Percentiles rank a stretch among this genome's conserved stretches.
These are phyloP conservation scores for Parasteatoda tepidariorum DNA, from an alignment of 1,140 invertebrate species.

Conservation along the genomic window DNA sequence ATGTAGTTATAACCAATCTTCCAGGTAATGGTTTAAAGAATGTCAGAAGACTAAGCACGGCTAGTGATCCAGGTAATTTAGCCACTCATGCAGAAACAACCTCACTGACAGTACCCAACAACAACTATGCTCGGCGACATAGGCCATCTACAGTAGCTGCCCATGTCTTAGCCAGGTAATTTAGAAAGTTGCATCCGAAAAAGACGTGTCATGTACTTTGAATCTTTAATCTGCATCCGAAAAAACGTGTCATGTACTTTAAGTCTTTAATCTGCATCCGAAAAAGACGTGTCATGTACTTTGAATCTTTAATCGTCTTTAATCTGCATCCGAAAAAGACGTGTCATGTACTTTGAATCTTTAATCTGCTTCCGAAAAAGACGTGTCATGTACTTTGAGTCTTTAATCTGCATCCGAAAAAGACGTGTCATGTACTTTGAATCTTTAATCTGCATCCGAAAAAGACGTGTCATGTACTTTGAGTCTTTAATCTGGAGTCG, in stretches of 20 bases:
- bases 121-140: neutral
- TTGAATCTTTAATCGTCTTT: neutral
- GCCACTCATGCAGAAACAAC: neutral
- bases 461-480: too few species aligned
- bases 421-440: too few species aligned
- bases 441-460: too few species aligned
- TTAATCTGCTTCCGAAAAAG: neutral
- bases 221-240: neutral
- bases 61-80: neutral
- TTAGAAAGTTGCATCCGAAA: neutral
- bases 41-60: conserved; percentile 10
- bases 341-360: neutral
- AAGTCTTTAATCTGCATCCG: neutral
- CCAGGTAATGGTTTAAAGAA: neutral
- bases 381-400: too few species aligned
- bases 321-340: neutral
- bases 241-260: neutral
- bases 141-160: neutral
- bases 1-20: neutral
- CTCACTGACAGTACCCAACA: neutral
- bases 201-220: neutral
- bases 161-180: conserved; percentile 8
- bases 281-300: neutral
- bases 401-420: too few species aligned
- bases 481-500: too few species aligned